Conservation (phyloP, 1,140 invertebrate genomes). For the Phymastichus coffea region DNA sequence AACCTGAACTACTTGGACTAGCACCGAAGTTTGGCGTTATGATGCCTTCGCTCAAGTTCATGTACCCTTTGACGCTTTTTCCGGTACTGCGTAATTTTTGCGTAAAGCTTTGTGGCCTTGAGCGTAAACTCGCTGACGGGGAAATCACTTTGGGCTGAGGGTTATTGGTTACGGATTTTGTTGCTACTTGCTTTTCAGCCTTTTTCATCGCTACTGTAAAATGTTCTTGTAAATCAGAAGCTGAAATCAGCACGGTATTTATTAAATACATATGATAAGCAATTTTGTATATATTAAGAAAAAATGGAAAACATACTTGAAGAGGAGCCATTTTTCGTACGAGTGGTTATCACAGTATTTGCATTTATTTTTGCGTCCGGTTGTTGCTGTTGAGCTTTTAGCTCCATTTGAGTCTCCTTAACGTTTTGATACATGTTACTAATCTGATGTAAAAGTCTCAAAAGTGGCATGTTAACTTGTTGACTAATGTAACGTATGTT, state of each 20-base stretch:
- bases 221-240: conserved; percentile 68
- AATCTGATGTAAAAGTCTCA: conserved; percentile 92
- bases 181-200: conserved; percentile 54
- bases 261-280: background rate
- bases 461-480: conserved; percentile 92
- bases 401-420: conserved; percentile 88
- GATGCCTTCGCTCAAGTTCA: conserved; percentile 68
- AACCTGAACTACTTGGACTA: conserved; percentile 61
- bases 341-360: conserved; percentile 49
- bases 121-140: conserved; percentile 65
- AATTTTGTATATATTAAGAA: too few relatives aligned
- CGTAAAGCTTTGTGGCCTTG: conserved; percentile 81
- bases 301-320: conserved; percentile 54
- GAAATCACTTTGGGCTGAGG: conserved; percentile 56
- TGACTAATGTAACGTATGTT: conserved; percentile 86
- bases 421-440: conserved; percentile 98
- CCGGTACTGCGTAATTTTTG: conserved; percentile 81
- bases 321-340: conserved; percentile 57
- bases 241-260: conserved; percentile 44
- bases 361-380: conserved; percentile 54
- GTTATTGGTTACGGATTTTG: conserved; percentile 48
- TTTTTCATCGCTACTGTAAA: conserved; percentile 45
- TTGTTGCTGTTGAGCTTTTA: conserved; percentile 76
- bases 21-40: conserved; percentile 70
- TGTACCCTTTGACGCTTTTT: conserved; percentile 78